Evolutionary conservation across 2,797 vertebrate genomes (phyloP).

Genomic region (Premnoplex brunnescens): DNA sequence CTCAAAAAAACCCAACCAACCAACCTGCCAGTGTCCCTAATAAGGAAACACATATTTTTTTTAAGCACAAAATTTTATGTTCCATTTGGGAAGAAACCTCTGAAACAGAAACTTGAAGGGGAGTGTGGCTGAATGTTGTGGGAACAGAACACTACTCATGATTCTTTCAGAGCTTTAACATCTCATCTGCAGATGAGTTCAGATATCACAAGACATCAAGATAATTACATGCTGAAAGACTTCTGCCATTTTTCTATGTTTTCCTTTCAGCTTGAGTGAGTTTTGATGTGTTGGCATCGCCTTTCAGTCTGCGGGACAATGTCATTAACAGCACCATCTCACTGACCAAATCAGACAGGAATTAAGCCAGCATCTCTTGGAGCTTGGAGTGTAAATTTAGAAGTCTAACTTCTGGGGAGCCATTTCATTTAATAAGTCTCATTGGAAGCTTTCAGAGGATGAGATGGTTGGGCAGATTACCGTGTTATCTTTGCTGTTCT

Average conservation of each 20-base stretch:
- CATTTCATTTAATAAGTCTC: not conserved
- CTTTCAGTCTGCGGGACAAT: not conserved
- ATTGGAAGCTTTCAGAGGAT: not conserved
- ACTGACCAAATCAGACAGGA: not conserved
- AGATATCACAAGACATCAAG: accelerated
- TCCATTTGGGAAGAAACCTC: not conserved
- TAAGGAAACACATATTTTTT: not conserved
- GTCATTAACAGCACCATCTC: not conserved
- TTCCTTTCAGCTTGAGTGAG: not conserved
- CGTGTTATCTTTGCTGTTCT: not conserved
- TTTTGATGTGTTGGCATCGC: not conserved
- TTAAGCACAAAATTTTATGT: not conserved
- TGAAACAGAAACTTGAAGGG: not conserved
- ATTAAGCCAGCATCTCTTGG: not conserved
- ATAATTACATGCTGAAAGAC: not conserved
- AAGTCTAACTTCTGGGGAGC: not conserved
- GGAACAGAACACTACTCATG: not conserved
- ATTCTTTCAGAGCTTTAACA: not conserved
- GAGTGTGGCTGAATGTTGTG: accelerated
- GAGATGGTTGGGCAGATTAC: not conserved
- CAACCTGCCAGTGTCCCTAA: not conserved
- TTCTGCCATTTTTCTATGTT: not conserved
- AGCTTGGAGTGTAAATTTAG: not conserved
- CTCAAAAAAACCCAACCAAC: not conserved
- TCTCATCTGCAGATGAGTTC: not conserved